A percentile compares a stretch with the other conserved stretches of the same genome.
phyloP scores from a whole-genome alignment of 30 jellyfish, hydroid and myxozoan species.

The Calvadosia cruxmelitensis region DNA sequence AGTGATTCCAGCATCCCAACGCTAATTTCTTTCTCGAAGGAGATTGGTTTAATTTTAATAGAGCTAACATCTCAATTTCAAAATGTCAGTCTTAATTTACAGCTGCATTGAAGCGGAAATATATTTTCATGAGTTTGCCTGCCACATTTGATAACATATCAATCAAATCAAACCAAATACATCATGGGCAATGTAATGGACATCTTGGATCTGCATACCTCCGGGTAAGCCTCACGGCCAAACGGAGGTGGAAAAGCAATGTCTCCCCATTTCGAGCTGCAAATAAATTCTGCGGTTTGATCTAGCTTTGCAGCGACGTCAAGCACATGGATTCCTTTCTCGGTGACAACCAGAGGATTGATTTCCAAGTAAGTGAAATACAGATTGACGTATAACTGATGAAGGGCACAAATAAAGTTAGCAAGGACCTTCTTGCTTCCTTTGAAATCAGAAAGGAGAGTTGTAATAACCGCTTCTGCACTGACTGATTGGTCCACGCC shows the following conservation, averaged over 20 bases:
- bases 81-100: no score
- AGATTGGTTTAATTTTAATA: no score
- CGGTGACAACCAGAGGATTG: conserved; percentile 65
- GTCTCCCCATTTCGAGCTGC: conserved; percentile 80
- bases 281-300: conserved; percentile 76
- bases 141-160: no score
- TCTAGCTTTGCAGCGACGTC: conserved; percentile 92
- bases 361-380: conserved; percentile 79
- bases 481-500: conserved; percentile 25
- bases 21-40: no score
- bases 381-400: conserved; percentile 27
- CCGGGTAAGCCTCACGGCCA: conserved; percentile 88
- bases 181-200: no score
- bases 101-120: no score
- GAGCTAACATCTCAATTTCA: no score
- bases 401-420: conserved; percentile 31
- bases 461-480: conserved; percentile 22
- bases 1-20: no score
- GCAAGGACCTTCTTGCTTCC: conserved; percentile 28
- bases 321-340: conserved; percentile 51
- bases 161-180: no score
- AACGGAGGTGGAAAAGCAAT: conserved; percentile 74
- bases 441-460: conserved; percentile 23
- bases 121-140: no score
- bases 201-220: no score